A percentile compares a stretch with the other conserved stretches of the same genome.
Conservation (phyloP, 2,113 vertebrate genomes). For the Pseudorasbora parva region DNA sequence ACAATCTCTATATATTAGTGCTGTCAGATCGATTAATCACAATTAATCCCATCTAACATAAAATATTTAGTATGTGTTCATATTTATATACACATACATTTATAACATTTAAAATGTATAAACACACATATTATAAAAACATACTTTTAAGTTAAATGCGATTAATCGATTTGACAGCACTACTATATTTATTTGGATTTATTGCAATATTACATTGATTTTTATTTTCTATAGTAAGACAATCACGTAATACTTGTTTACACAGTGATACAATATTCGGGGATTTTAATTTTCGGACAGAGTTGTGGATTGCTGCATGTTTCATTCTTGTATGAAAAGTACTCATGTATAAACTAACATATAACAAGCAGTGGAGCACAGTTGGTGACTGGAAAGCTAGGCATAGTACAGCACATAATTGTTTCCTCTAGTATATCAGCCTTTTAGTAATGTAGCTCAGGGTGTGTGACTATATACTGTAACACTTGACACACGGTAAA, state of each 20-base stretch:
- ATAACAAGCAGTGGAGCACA: conserved; percentile 22
- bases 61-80: too few species aligned
- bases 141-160: too few species aligned
- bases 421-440: conserved; percentile 50
- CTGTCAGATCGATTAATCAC: too few species aligned
- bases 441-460: conserved; percentile 58
- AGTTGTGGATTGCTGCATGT: conserved; percentile 20
- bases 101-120: too few species aligned
- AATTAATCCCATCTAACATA: too few species aligned
- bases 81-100: too few species aligned
- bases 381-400: conserved; percentile 23
- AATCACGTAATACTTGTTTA: conserved; percentile 43
- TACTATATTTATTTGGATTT: neutral
- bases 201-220: conserved; percentile 36
- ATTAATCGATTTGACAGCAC: too few species aligned
- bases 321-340: conserved; percentile 24
- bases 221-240: conserved; percentile 27
- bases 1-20: conserved; percentile 12
- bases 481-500: conserved; percentile 48
- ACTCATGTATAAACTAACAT: conserved; percentile 22
- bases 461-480: conserved; percentile 57
- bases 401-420: conserved; percentile 17
- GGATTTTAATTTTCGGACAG: neutral
- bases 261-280: conserved; percentile 25
- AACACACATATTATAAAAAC: too few species aligned